These are phyloP conservation scores for Columba livia DNA, from an alignment of 2,113 vertebrate species.

Conservation along the genomic window DNA sequence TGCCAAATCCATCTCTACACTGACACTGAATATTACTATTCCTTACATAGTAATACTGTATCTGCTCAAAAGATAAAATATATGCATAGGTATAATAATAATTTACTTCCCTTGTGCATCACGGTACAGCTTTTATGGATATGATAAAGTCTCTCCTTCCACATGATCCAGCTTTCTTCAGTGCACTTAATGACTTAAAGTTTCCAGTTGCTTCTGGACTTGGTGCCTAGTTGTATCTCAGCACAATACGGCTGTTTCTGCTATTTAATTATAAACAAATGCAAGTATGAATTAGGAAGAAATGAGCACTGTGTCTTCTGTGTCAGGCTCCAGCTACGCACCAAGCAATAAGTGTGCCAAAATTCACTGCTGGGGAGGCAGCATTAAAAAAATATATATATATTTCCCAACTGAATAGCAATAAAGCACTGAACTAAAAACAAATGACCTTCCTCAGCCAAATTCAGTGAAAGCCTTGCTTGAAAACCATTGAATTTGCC, in stretches of 20 bases:
- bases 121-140: background rate
- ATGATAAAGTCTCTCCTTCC: background rate
- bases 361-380: conserved; percentile 18
- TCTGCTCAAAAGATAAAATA: background rate
- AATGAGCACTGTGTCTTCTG: background rate
- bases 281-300: conserved; percentile 17
- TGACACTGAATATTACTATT: background rate
- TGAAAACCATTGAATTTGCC: background rate
- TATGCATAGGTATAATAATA: background rate
- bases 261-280: conserved; percentile 57
- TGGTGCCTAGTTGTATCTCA: conserved; percentile 16
- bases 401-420: conserved; percentile 7
- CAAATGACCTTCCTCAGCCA: conserved; percentile 19
- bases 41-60: background rate
- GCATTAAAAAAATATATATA: background rate
- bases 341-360: background rate
- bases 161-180: conserved; percentile 13
- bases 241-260: conserved; percentile 46
- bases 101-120: background rate
- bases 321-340: conserved; percentile 42
- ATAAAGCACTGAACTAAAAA: background rate
- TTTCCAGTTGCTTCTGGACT: conserved; percentile 52
- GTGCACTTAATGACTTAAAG: conserved; percentile 28
- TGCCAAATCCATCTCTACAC: background rate
- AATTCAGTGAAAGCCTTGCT: background rate